Base-by-base conservation (phyloP, 2,113 vertebrate species). In the Callipepla californica region DNA sequence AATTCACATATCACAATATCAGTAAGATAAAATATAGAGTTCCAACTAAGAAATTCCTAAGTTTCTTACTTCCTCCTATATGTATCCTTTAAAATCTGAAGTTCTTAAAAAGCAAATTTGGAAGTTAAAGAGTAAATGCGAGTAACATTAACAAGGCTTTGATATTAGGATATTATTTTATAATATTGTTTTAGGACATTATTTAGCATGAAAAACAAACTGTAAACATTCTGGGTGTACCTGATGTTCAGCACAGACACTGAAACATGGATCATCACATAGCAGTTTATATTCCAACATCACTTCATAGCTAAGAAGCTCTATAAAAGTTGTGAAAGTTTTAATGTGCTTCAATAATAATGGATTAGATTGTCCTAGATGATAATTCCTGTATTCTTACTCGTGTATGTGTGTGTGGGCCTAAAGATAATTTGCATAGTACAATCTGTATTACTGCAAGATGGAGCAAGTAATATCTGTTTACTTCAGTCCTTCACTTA, bases 391-490 rank as follows among this genome's bases (percentile, higher is more conserved):
- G 11, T 85, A 72, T 72, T 89, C 79, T 81, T 81, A 57, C 36
- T 44, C 11, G 19, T 51, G 10, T 28, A 44, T 55, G 17, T 73
- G 67, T 90, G 93, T 95, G 91, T 93, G 90, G 91, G 90, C 79
- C 61, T 72, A 65, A 82, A 76, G 79, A 19, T 59, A 47, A 95
- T 96, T 96, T 92, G 85, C 94, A 96, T 90, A 78, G 75, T 76
- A 89, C 83, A 83, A 34, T 77, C 84, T 93, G 90, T 90, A 83
- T 80, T 82, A 62, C 36, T 92, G 72, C 94, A 96, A 95, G 96
- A 94, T 82, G 80, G 19, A 65, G 26, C 94, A 96, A 89, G 95
- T 20, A 81, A 59, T 78, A 4, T 70, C 50, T 92, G 89, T 94
- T 95, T 94, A 80, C 87, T 85, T 85, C 80, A 30, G 6, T 87